phyloP scores from a whole-genome alignment of 2,797 vertebrate genomes.

The Alcedo quadribrachys region DNA sequence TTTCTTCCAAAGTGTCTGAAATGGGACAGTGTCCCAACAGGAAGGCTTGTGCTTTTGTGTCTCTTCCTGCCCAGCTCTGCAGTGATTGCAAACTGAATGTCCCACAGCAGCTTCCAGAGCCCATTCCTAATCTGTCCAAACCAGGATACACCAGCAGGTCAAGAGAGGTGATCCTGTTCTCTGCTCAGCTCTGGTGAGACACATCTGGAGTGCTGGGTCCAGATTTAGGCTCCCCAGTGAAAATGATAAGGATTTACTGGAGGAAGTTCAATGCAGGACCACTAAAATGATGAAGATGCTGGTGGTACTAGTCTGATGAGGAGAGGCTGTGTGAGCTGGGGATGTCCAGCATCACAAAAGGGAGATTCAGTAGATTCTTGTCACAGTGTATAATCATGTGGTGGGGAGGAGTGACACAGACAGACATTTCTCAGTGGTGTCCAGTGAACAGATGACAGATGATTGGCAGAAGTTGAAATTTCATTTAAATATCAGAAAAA shows the following conservation, averaged over 20 bases:
- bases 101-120: neutral
- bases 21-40: neutral
- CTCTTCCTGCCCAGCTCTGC: neutral
- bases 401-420: neutral
- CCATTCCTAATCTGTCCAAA: neutral
- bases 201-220: neutral
- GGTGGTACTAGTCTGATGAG: rapidly evolving
- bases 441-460: neutral
- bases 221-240: too few species aligned
- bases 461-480: neutral
- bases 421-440: neutral
- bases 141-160: too few species aligned
- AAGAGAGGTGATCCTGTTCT: too few species aligned
- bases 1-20: neutral
- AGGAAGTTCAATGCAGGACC: neutral
- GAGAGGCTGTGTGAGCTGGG: neutral
- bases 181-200: too few species aligned
- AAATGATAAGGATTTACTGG: too few species aligned
- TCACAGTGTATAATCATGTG: too few species aligned
- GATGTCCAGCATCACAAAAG: neutral
- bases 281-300: neutral
- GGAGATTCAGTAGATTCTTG: neutral
- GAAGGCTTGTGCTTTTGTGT: neutral
- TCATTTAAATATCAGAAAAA: neutral
- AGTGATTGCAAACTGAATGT: neutral